Conservation (phyloP, 2,113 vertebrate genomes). For the Oplegnathus fasciatus region DNA sequence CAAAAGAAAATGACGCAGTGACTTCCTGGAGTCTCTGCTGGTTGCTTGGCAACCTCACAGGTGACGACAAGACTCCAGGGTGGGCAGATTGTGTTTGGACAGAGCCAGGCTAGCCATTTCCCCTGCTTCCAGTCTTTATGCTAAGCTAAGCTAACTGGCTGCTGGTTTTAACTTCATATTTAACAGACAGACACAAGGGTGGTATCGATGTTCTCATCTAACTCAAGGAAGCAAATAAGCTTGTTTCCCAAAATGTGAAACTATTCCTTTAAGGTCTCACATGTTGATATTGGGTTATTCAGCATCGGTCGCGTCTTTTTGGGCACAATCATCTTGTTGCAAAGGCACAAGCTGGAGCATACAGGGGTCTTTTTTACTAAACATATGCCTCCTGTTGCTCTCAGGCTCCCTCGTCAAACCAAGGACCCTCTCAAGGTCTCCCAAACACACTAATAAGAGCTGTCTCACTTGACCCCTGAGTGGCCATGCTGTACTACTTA, state of each 20-base stretch:
- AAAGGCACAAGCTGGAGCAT: slow-evolving; percentile 23
- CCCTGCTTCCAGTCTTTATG: not conserved
- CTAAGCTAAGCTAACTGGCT: not conserved
- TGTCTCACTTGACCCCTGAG: slow-evolving; percentile 38
- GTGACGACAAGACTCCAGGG: not conserved
- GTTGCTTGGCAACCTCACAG: not conserved
- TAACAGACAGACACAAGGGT: not conserved
- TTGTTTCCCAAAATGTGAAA: slow-evolving; percentile 6
- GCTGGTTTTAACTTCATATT: not conserved
- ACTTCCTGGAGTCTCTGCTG: not conserved
- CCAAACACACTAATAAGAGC: slow-evolving; percentile 18
- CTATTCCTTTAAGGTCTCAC: not conserved
- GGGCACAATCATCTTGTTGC: slow-evolving; percentile 4
- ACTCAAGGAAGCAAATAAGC: not conserved
- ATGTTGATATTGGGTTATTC: not conserved
- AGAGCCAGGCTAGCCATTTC: not conserved
- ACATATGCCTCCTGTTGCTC: slow-evolving; percentile 36
- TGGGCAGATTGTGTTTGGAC: too few species aligned
- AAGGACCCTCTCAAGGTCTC: slow-evolving; percentile 48
- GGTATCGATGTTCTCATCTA: not conserved
- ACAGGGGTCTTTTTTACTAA: slow-evolving; percentile 27
- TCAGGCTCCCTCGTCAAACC: slow-evolving; percentile 45
- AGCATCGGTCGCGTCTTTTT: not conserved
- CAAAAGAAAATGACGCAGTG: too few species aligned
- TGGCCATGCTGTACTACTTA: slow-evolving; percentile 19